These are phyloP conservation scores for Rousettus madagascariensis DNA, from an alignment of 2,797 vertebrate genomes.

Conservation along the genomic window DNA sequence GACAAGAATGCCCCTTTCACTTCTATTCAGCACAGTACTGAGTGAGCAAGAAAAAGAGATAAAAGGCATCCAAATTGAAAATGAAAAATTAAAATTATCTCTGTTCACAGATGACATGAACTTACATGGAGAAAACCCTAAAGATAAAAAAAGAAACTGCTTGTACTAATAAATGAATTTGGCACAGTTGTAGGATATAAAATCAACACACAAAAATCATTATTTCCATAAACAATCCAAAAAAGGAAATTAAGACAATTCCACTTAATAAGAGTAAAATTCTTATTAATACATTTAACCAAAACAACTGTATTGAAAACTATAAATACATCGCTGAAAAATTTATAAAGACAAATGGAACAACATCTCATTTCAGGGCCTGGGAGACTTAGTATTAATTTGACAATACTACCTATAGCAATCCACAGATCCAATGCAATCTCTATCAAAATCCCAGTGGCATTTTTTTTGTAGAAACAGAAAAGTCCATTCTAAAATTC, in stretches of 20 bases:
- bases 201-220: not conserved
- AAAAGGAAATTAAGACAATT: not conserved
- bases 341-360: not conserved
- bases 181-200: not conserved
- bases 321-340: not conserved
- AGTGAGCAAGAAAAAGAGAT: not conserved
- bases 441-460: not conserved
- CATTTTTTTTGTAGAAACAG: not conserved
- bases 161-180: not conserved
- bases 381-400: not conserved
- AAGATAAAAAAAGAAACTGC: not conserved
- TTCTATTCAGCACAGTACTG: not conserved
- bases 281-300: not conserved
- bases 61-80: not conserved
- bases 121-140: not conserved
- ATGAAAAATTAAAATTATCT: not conserved
- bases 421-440: not conserved
- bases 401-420: not conserved
- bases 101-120: not conserved
- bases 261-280: not conserved
- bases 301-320: not conserved
- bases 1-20: not conserved
- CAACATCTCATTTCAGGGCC: not conserved
- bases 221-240: not conserved
- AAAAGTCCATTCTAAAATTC: not conserved